phyloP scores from a whole-genome alignment of 2,797 vertebrate genomes.

The Acrossocheilus wenchowensis region DNA sequence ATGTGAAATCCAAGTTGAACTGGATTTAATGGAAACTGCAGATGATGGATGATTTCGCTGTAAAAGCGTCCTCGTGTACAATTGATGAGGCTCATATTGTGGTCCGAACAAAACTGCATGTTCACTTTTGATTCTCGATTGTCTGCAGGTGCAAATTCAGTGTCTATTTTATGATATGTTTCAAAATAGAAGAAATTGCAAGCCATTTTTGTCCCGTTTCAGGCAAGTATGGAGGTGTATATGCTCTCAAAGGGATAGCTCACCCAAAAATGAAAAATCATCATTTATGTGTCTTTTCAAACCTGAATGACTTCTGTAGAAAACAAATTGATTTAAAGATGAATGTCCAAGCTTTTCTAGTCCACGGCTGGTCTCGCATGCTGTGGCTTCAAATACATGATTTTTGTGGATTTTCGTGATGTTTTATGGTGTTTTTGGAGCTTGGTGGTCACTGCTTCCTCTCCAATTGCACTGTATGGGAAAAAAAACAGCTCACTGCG shows the following conservation, averaged over 20 bases:
- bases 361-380: not conserved
- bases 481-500: not conserved
- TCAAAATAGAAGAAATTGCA: not conserved
- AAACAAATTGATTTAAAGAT: not conserved
- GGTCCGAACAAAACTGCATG: not conserved
- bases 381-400: not conserved
- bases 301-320: not conserved
- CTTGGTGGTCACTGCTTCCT: not conserved
- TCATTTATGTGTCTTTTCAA: not conserved
- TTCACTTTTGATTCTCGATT: not conserved
- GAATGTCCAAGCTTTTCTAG: not conserved
- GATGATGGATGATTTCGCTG: slow-evolving; percentile 5
- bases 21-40: not conserved
- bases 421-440: not conserved
- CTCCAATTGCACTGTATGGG: not conserved
- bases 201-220: not conserved
- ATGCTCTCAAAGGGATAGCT: not conserved
- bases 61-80: not conserved
- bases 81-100: not conserved
- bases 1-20: not conserved
- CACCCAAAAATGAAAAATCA: not conserved
- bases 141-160: not conserved
- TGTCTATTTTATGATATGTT: not conserved
- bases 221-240: not conserved
- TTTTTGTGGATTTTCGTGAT: not conserved